Evolutionary conservation across 2,113 vertebrate species (phyloP), one percentile per base, ranked within the genome.

Genomic region (Polypterus bichir): DNA sequence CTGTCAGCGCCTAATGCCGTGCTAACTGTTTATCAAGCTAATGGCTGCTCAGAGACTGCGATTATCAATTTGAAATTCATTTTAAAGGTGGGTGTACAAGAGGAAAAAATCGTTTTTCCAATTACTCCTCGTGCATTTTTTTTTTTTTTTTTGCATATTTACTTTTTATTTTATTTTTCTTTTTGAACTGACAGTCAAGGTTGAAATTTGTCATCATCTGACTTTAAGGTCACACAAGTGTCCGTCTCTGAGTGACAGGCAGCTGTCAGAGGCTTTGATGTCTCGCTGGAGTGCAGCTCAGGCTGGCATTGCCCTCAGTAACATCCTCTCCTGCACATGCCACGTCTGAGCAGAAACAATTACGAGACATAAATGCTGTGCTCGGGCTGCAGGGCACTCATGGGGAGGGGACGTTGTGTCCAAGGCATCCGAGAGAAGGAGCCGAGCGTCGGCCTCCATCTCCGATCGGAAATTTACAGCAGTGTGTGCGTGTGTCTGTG

Each of bases 1-100:
- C 62, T 77, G 83, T 82, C 85, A 82, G 76, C 63, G 67, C 76
- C 76, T 87, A 82, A 86, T 87, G 81, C 81, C 81, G 76, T 78
- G 79, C 76, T 67, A 76, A 82, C 85, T 81, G 83, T 87, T 89
- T 82, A 74, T 89, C 86, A 90, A 82, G 60, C 69, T 87, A 83
- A 86, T 81, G 84, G 79, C 60, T 60, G 72, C 59, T 73, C 76
- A 59, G 74, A 79, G 76, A 73, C 72, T 46, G 6, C 62, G 80
- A 81, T 74, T 77, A 74, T 78, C 79, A 73, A 74, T 80, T 82
- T 76, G 48, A 60, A 62, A 65, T 68, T 71, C 59, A 63, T 54
- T 68, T 64, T 54, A 60, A 49, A 59, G 52, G 49, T 10, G 61
- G 57, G 62, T 4, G 61, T 61, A 63, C 27, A 60, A 56, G 46